Evolutionary conservation across 2,113 vertebrate species (phyloP).

Genomic region (Centrocercus urophasianus): DNA sequence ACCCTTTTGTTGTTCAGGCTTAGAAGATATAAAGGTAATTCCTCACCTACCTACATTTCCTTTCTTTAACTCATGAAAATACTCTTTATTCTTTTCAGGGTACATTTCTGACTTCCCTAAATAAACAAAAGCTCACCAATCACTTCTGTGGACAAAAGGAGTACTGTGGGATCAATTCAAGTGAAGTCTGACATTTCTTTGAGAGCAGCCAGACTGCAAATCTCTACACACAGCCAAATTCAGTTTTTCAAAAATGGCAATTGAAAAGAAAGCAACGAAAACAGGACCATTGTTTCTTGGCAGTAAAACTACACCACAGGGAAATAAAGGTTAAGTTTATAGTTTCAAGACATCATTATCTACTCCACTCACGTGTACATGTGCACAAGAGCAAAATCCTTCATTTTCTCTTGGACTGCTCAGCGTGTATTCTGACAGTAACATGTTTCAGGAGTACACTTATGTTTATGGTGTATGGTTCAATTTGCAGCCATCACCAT

Average conservation of each 20-base stretch:
- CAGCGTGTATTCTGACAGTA: background rate
- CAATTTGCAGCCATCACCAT: background rate
- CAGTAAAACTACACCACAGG: background rate
- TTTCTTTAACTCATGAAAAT: background rate
- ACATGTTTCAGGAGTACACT: background rate
- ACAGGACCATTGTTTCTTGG: background rate
- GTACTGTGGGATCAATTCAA: background rate
- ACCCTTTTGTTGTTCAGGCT: background rate
- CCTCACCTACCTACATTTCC: background rate
- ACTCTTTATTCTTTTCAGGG: background rate
- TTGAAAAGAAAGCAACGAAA: background rate
- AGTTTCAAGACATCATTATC: background rate
- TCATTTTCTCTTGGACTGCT: background rate
- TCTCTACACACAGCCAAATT: background rate
- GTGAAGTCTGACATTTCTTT: background rate
- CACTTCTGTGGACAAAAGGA: background rate
- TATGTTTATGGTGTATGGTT: background rate
- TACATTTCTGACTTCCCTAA: background rate
- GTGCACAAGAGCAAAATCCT: background rate
- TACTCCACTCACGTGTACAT: fast-evolving
- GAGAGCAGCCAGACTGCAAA: background rate
- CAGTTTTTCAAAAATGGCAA: background rate
- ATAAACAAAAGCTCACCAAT: background rate
- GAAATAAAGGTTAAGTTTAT: background rate
- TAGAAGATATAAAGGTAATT: background rate